Conservation (phyloP, 2,113 vertebrate species). For the Octodon degus region DNA sequence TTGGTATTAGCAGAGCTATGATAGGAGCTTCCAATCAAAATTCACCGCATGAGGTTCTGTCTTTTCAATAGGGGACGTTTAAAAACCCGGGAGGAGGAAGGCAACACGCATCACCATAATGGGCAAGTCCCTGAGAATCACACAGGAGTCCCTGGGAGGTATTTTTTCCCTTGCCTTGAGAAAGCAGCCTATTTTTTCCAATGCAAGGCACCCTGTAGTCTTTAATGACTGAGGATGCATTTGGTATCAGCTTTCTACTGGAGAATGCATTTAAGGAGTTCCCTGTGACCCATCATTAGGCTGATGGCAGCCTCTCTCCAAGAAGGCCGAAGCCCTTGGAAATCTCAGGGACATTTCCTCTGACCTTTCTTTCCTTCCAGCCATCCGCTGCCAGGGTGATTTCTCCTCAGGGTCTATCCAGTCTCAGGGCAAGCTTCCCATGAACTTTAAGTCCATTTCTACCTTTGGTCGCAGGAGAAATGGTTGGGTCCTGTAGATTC, state of each 20-base stretch:
- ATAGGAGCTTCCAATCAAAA: constrained; percentile 71
- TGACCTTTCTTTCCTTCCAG: neutral
- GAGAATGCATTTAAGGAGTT: constrained; percentile 22
- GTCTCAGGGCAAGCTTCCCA: constrained; percentile 33
- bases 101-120: constrained; percentile 25
- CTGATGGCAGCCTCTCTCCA: neutral
- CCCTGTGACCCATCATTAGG: neutral
- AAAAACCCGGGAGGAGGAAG: constrained; percentile 2
- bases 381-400: constrained; percentile 37
- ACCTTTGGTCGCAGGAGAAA: neutral
- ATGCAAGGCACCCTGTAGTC: neutral
- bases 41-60: constrained; percentile 59
- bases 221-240: neutral
- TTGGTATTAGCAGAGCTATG: constrained; percentile 52
- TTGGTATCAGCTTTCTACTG: constrained; percentile 7
- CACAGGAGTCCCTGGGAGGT: neutral
- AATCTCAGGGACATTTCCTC: constrained; percentile 2
- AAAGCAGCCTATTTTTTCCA: constrained; percentile 27
- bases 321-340: neutral
- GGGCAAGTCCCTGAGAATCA: constrained; percentile 29
- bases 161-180: constrained; percentile 34
- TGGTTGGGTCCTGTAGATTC: neutral
- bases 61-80: constrained; percentile 71
- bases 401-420: neutral
- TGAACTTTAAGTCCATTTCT: constrained; percentile 34